Evolutionary conservation across 2,888 invertebrate genomes (phyloP), one percentile per base, ranked within the genome.

Genomic region (Polyommatus iphigenia): DNA sequence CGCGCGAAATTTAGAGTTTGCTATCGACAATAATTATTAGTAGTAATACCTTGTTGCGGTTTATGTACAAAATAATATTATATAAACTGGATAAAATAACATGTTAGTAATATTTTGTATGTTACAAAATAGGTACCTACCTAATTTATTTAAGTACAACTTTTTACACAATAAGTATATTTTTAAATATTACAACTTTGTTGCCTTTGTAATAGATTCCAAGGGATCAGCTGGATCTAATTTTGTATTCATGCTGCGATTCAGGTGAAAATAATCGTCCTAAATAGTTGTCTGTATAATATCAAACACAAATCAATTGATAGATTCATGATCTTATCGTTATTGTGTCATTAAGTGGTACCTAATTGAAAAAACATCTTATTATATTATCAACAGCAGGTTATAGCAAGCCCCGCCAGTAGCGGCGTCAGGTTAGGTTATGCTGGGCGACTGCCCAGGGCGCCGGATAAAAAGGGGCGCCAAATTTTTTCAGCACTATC

Each of bases 241-340:
- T 81, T 91, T 89, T 88, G 84, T 88, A 91, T 91, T 88, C 91
- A 81, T 80, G 72, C 41, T 77, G 82, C 87, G 87, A 81, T 77
- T 80, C 77, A 73, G 86, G 91, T 87, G 91, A 91, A 91, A n/a
- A n/a, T n/a, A n/a, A 91, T 91, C 91, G 90, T 81, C 91, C 91
- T 90, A 85, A 90, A 91, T 89, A 88, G 87, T 75, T 81, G 78
- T 71, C 78, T 76, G 82, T 79, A 46, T 36, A 7, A 80, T 82
- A 79, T 79, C 82, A 79, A 80, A 81, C 81, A 76, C 78, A 82
- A 83, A 84, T 84, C 83, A 84, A 83, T 81, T 76, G 77, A 81
- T 80, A 81, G 3, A 81, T 71, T 71, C n/a, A 71, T 7, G 20
- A 36, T 71, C 71, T 41, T 41, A 77, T 78, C 77, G 15, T 67